Percentiles rank a stretch among this genome's conserved stretches.
phyloP scores from a whole-genome alignment of 1,140 invertebrate genomes.

The Coelopa frigida region DNA sequence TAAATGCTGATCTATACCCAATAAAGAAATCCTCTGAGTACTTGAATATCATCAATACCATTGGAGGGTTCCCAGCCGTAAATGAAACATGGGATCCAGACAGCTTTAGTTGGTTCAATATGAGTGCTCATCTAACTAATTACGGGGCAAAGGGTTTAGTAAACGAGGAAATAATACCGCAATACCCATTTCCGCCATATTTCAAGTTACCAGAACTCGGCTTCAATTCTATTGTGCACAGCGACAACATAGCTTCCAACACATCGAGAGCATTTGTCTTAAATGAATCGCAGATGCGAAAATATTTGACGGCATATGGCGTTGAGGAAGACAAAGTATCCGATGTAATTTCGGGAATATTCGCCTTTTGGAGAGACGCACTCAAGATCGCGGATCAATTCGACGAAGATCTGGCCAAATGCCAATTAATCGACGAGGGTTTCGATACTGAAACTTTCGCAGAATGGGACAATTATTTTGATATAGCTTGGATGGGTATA shows the following conservation, averaged over 20 bases:
- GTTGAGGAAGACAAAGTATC: slow-evolving; percentile 20
- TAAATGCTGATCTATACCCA: slow-evolving; percentile 23
- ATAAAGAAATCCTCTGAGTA: slow-evolving; percentile 28
- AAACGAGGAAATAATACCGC: slow-evolving; percentile 19
- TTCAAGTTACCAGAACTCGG: slow-evolving; percentile 33
- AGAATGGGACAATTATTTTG: slow-evolving; percentile 24
- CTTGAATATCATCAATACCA: slow-evolving; percentile 28
- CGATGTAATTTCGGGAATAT: slow-evolving; percentile 21
- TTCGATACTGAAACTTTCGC: slow-evolving; percentile 1
- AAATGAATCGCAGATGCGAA: slow-evolving; percentile 27
- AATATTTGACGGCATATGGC: slow-evolving; percentile 21
- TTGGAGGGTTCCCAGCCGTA: slow-evolving; percentile 37
- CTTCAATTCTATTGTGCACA: slow-evolving; percentile 31
- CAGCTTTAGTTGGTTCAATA: slow-evolving; percentile 39
- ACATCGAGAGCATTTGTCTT: slow-evolving; percentile 23
- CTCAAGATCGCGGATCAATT: slow-evolving; percentile 23
- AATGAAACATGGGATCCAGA: slow-evolving; percentile 24
- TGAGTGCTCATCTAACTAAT: slow-evolving; percentile 34
- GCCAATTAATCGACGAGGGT: background rate
- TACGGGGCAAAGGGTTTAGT: slow-evolving; percentile 24
- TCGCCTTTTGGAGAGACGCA: slow-evolving; percentile 28
- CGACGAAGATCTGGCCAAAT: slow-evolving; percentile 16
- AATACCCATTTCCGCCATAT: slow-evolving; percentile 28
- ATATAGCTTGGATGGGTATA: slow-evolving; percentile 28
- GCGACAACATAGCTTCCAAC: slow-evolving; percentile 25